A percentile compares a stretch with the other conserved stretches of the same genome.
phyloP scores from a whole-genome alignment of 2,113 vertebrate species.

The Phrynosoma platyrhinos region DNA sequence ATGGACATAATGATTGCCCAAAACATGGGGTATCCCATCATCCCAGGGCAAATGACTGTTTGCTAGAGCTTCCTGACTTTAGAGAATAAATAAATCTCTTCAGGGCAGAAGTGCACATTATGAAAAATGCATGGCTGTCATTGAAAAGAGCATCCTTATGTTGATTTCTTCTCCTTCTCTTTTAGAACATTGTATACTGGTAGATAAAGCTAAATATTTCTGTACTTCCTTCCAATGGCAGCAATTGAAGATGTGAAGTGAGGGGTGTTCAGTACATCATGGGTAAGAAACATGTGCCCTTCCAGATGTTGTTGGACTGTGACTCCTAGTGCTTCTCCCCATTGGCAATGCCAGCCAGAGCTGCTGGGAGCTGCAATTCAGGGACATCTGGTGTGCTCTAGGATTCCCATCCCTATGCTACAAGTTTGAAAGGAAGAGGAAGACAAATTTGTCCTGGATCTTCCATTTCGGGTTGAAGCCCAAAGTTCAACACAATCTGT shows the following conservation, averaged over 20 bases:
- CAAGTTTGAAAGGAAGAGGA: background rate
- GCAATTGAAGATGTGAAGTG: background rate
- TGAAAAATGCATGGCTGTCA: too few relatives aligned
- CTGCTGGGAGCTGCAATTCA: too few relatives aligned
- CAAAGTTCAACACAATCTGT: background rate
- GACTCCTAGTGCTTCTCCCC: too few relatives aligned
- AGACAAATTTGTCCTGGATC: background rate
- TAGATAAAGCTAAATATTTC: background rate
- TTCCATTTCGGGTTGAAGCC: background rate
- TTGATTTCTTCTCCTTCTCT: background rate
- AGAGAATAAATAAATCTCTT: background rate
- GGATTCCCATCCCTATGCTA: too few relatives aligned
- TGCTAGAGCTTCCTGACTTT: background rate
- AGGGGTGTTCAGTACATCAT: background rate
- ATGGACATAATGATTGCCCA: background rate
- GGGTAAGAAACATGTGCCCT: too few relatives aligned
- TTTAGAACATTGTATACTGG: background rate
- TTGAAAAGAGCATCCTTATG: background rate
- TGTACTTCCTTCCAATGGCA: background rate
- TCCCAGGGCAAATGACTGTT: background rate
- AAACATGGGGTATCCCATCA: background rate
- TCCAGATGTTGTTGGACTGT: too few relatives aligned
- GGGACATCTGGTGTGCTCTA: too few relatives aligned
- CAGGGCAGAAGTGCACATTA: too few relatives aligned
- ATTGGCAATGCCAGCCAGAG: too few relatives aligned